These are phyloP conservation scores for Agonopterix subpropinquella DNA, from an alignment of 2,888 invertebrate species.

Conservation along the genomic window DNA sequence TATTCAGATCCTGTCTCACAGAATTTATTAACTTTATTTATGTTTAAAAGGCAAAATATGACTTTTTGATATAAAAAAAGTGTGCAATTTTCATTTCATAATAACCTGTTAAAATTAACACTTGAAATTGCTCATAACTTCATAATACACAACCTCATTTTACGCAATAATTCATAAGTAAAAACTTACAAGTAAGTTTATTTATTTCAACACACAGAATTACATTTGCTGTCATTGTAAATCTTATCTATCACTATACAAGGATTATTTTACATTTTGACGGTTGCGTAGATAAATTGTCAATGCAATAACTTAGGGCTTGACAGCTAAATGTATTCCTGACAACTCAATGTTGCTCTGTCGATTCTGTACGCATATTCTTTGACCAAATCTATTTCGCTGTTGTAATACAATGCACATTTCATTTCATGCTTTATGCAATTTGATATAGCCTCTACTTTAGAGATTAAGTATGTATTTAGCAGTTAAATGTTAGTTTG, in stretches of 20 bases:
- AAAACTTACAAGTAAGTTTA: too few species aligned
- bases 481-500: neutral
- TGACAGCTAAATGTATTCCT: conserved; percentile 21
- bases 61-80: too few species aligned
- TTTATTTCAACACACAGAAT: neutral
- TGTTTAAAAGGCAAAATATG: too few species aligned
- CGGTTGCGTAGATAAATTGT: neutral
- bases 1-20: too few species aligned
- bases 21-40: too few species aligned
- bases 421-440: neutral
- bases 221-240: neutral
- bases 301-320: conserved; percentile 13
- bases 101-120: too few species aligned
- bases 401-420: neutral
- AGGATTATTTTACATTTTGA: neutral
- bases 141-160: too few species aligned
- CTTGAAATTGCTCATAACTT: too few species aligned
- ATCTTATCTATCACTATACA: neutral
- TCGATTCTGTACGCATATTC: conserved; percentile 13
- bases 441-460: too few species aligned
- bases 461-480: neutral
- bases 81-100: too few species aligned
- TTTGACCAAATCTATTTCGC: conserved; percentile 11
- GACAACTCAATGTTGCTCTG: conserved; percentile 22
- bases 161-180: too few species aligned